A percentile compares a stretch with the other conserved stretches of the same genome.
These are phyloP conservation scores for Bedellia somnulentella DNA, from an alignment of 2,888 invertebrate genomes.

Conservation along the genomic window DNA sequence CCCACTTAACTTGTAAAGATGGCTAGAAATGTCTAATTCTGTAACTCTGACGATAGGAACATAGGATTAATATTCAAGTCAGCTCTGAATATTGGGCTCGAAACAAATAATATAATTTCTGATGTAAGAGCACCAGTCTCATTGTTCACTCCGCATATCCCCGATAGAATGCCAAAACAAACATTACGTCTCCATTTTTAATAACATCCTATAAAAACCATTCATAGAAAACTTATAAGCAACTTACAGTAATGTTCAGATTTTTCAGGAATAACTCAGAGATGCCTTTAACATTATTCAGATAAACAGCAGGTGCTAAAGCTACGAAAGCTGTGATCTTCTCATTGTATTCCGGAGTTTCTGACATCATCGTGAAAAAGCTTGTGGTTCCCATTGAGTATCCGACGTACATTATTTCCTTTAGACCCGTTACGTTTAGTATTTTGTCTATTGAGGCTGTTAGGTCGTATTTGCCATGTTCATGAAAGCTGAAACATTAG, in stretches of 20 bases:
- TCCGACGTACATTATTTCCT: constrained; percentile 53
- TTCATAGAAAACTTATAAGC: too few species aligned
- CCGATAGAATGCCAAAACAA: constrained; percentile 4
- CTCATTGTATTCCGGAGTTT: constrained; percentile 56
- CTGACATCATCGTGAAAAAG: constrained; percentile 57
- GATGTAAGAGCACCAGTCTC: not conserved
- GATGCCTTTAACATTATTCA: constrained; percentile 24
- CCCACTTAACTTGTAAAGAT: too few species aligned
- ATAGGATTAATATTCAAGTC: too few species aligned
- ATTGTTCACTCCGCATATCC: not conserved
- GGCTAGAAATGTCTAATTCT: too few species aligned
- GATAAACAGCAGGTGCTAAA: constrained; percentile 55
- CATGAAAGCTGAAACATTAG: constrained; percentile 48
- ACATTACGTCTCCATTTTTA: too few species aligned
- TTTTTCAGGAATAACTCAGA: constrained; percentile 20
- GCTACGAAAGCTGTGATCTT: constrained; percentile 51
- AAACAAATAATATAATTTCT: too few species aligned
- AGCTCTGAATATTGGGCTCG: too few species aligned
- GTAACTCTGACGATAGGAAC: too few species aligned
- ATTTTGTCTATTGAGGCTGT: constrained; percentile 59
- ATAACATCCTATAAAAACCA: too few species aligned
- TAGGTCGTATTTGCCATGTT: constrained; percentile 60
- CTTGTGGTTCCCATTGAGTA: constrained; percentile 63
- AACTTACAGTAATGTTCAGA: constrained; percentile 27
- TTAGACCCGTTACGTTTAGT: constrained; percentile 32